A percentile compares a stretch with the other conserved stretches of the same genome.
Evolutionary conservation across 1,140 invertebrate species (phyloP).

Genomic region (Ips nitidus): DNA sequence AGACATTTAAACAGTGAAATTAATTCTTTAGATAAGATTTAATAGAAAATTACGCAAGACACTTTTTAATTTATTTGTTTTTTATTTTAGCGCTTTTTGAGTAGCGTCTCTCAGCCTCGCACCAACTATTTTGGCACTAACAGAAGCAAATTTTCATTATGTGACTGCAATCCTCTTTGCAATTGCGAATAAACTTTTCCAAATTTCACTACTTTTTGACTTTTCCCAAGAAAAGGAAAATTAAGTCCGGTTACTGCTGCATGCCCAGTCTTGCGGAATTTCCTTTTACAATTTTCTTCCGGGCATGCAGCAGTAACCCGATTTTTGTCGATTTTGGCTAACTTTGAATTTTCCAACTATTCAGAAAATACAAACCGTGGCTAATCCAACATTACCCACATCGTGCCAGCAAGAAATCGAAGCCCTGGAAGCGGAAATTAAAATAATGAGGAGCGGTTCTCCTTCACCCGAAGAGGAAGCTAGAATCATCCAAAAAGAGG

Average conservation of each 20-base stretch:
- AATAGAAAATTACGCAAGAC: too few relatives aligned
- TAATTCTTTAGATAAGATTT: too few relatives aligned
- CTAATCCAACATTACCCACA: slow-evolving; percentile 19
- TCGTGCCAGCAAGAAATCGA: slow-evolving; percentile 39
- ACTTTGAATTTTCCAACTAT: too few relatives aligned
- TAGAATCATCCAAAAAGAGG: slow-evolving; percentile 42
- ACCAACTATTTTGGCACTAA: neutral
- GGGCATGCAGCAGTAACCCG: slow-evolving; percentile 26
- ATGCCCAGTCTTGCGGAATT: too few relatives aligned
- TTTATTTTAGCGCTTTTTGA: slow-evolving; percentile 27
- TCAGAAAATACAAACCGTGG: slow-evolving; percentile 28
- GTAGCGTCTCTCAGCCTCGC: neutral
- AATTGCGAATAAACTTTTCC: slow-evolving; percentile 18
- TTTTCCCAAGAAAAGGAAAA: neutral
- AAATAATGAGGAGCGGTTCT: slow-evolving; percentile 35
- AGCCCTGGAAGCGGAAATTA: slow-evolving; percentile 42
- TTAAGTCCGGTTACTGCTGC: neutral
- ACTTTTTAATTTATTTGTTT: too few relatives aligned
- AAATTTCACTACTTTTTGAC: neutral
- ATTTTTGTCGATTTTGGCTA: too few relatives aligned
- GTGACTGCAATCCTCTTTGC: slow-evolving; percentile 24
- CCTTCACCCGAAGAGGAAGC: slow-evolving; percentile 40
- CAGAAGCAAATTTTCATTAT: slow-evolving; percentile 34
- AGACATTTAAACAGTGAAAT: too few relatives aligned
- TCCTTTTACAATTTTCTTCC: neutral